Base-by-base conservation (phyloP, 2,797 vertebrate genomes). In the Leptodactylus fallax region DNA sequence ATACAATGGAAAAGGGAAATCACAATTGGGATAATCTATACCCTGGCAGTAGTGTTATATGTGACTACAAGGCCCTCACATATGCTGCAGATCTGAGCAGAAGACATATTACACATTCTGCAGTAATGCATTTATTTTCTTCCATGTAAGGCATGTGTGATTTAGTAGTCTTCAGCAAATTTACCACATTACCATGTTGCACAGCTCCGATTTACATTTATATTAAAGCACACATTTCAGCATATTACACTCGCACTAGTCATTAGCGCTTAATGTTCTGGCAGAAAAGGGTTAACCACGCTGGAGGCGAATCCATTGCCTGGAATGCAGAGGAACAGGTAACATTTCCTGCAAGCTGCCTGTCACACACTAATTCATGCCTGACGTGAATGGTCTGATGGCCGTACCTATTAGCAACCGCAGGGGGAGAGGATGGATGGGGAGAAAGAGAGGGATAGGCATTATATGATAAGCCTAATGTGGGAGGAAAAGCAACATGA, bases 281-380 rank as follows among this genome's bases (percentile, higher is more conserved):
- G 45, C 19, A 55, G 7, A 23, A 36, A 85, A 76, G 87, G 71
- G 87, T 89, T 85, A 88, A 88, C 72, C 10, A 11, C 21, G 25
- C 87, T 81, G 56, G 67, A 85, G 83, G 77, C 87, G 56, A 85
- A 60, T 60, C 14, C n/a, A 56, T 69, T 78, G 56, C 79, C 27
- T 77, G 87, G 87, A 89, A 89, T 89, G 87, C 49, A 78, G 87
- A 51, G 81, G 51, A 81, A 86, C 84, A 86, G 87, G 87, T 89
- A 89, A 88, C 36, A 25, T 86, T 89, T 81, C 76, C 69, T 81
- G 78, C 36, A 11, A 86, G 58, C 78, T 82, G 84, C 69, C 87
- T 78, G 83, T 89, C 87, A 89, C 58, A 74, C 47, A 79, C 21
- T 81, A 89, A 89, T 61, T 85, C 87, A 89, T 67, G 83, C 83